Percentiles rank a stretch among this genome's conserved stretches.
Evolutionary conservation across 2,113 vertebrate genomes (phyloP).

Genomic region (Oncorhynchus keta): DNA sequence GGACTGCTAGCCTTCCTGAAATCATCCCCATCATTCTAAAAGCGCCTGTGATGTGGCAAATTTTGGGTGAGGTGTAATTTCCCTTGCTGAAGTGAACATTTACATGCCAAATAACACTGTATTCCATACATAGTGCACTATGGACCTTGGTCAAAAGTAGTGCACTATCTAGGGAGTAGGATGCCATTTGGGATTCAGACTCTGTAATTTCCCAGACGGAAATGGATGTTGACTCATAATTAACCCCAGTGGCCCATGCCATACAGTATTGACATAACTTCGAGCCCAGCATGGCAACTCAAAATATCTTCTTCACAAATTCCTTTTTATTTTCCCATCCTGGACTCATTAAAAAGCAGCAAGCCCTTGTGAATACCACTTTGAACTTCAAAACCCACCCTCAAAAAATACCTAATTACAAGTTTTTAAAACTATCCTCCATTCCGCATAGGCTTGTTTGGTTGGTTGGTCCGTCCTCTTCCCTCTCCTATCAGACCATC

Average conservation of each 20-base stretch:
- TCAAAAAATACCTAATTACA: background rate
- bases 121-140: too few species aligned
- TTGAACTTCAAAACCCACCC: constrained; percentile 27
- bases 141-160: too few species aligned
- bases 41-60: constrained; percentile 5
- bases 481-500: background rate
- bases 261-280: background rate
- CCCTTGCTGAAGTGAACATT: constrained; percentile 19
- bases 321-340: constrained; percentile 1
- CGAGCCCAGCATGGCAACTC: too few species aligned
- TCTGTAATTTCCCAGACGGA: constrained; percentile 24
- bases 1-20: background rate
- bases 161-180: too few species aligned
- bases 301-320: too few species aligned
- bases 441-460: too few species aligned
- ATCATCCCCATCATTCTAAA: background rate
- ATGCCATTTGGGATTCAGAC: background rate
- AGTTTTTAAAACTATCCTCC: too few species aligned
- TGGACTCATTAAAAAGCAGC: constrained; percentile 38
- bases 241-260: constrained; percentile 20
- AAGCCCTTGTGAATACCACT: constrained; percentile 24
- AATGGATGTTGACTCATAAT: constrained; percentile 44
- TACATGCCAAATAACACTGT: too few species aligned
- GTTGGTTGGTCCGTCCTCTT: background rate
- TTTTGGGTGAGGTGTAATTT: constrained; percentile 30